phyloP scores from a whole-genome alignment of 2,888 invertebrate species.

The Phortica magna region DNA sequence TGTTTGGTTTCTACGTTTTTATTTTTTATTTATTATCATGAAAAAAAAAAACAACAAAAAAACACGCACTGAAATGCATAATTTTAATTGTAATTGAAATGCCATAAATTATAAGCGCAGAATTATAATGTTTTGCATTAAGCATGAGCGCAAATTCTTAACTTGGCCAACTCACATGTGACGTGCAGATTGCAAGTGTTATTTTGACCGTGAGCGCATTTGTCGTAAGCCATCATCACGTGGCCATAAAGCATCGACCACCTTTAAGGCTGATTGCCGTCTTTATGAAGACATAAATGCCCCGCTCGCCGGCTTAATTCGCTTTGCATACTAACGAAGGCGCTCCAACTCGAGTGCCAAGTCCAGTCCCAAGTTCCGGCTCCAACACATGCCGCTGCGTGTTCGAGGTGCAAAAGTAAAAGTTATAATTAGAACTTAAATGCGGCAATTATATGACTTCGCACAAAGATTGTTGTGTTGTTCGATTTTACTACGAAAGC shows the following conservation, averaged over 20 bases:
- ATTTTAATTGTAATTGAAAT: conserved; percentile 68
- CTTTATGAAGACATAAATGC: conserved; percentile 71
- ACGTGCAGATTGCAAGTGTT: conserved; percentile 51
- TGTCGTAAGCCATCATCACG: conserved; percentile 9
- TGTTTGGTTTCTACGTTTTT: background rate
- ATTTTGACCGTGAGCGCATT: conserved; percentile 49
- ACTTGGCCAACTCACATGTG: background rate
- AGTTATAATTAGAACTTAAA: conserved; percentile 61
- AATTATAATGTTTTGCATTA: background rate
- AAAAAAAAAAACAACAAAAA: conserved; percentile 67
- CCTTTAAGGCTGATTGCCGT: conserved; percentile 59
- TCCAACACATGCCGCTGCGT: conserved; percentile 2
- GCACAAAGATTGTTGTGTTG: background rate
- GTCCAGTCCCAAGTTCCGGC: background rate
- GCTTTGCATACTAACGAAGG: conserved; percentile 18
- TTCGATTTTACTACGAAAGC: background rate
- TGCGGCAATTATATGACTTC: conserved; percentile 22
- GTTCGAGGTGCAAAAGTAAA: conserved; percentile 32
- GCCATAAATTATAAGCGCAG: conserved; percentile 59
- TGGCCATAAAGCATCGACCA: conserved; percentile 32
- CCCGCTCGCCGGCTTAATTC: background rate
- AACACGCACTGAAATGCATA: conserved; percentile 60
- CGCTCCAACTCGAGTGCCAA: background rate
- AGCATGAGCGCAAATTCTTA: background rate
- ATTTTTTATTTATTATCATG: conserved; percentile 34